Percentiles rank a stretch among this genome's conserved stretches.
phyloP scores from a whole-genome alignment of 2,797 vertebrate species.

The Amphiprion clarkii region DNA sequence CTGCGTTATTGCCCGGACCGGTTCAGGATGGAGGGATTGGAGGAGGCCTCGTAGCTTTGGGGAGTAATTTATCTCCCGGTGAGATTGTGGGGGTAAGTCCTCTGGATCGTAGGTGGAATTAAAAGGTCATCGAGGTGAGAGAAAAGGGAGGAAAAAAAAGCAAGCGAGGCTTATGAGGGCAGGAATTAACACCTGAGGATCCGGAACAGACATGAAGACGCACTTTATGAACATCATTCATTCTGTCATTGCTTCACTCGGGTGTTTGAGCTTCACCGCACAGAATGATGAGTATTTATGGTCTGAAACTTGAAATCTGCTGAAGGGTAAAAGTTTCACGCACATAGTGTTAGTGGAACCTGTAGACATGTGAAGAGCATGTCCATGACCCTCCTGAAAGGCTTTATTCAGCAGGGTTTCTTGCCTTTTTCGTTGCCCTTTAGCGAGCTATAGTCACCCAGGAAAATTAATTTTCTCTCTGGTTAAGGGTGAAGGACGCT shows the following conservation, averaged over 20 bases:
- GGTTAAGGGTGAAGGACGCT: conserved; percentile 36
- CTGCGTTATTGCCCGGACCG: conserved; percentile 48
- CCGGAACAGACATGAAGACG: conserved; percentile 1
- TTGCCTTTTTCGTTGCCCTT: conserved; percentile 50
- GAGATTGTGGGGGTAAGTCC: conserved; percentile 44
- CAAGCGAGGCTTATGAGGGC: not conserved
- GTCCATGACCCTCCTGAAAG: conserved; percentile 30
- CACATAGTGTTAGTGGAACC: not conserved
- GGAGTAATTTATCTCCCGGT: conserved; percentile 54
- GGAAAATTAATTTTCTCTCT: conserved; percentile 54
- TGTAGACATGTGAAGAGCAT: conserved; percentile 2
- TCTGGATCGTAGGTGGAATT: conserved; percentile 48
- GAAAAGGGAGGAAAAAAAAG: not conserved
- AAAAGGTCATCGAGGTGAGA: conserved; percentile 47
- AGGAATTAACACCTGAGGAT: conserved; percentile 25
- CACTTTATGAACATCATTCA: not conserved
- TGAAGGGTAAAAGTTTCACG: conserved; percentile 1
- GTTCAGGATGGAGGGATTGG: conserved; percentile 42
- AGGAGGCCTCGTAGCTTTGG: conserved; percentile 39
- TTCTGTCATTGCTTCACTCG: not conserved
- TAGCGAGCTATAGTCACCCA: conserved; percentile 22
- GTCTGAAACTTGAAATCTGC: not conserved
- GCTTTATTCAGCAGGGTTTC: conserved; percentile 42
- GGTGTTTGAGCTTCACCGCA: not conserved
- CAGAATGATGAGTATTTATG: not conserved